These are phyloP conservation scores for Leucophenga montana DNA, from an alignment of 2,888 invertebrate species.

Conservation along the genomic window DNA sequence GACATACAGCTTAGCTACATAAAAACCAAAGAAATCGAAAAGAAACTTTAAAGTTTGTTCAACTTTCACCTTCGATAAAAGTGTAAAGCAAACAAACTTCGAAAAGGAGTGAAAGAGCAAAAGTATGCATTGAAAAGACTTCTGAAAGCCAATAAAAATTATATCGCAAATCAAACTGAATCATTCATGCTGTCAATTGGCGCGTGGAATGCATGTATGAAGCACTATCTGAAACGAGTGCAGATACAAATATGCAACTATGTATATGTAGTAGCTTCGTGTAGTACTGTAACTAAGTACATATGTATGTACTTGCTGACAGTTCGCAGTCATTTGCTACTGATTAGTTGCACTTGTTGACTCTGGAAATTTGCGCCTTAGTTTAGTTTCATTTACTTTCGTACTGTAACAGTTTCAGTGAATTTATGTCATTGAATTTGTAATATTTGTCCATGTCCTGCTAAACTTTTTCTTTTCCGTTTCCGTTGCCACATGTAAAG, in stretches of 20 bases:
- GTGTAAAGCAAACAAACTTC: not conserved
- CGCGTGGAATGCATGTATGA: too few relatives aligned
- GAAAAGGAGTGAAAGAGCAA: not conserved
- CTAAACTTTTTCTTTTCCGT: slow-evolving; percentile 4
- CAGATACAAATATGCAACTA: too few relatives aligned
- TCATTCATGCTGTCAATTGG: slow-evolving; percentile 18
- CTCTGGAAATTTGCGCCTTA: not conserved
- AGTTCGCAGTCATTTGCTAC: not conserved
- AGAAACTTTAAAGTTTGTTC: slow-evolving; percentile 7
- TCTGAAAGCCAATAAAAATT: not conserved
- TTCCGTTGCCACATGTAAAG: not conserved
- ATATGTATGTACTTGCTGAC: too few relatives aligned
- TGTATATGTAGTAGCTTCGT: too few relatives aligned
- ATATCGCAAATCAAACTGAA: slow-evolving; percentile 13
- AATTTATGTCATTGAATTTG: not conserved
- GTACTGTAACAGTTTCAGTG: too few relatives aligned
- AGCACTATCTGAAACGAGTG: not conserved
- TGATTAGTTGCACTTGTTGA: slow-evolving; percentile 18
- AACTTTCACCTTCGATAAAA: slow-evolving; percentile 20
- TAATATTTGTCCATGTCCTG: not conserved
- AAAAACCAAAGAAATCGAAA: slow-evolving; percentile 20
- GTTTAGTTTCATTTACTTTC: not conserved
- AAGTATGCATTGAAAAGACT: not conserved
- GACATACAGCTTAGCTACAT: slow-evolving; percentile 47
- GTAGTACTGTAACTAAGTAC: too few relatives aligned